Evolutionary conservation across 2,113 vertebrate genomes (phyloP), one percentile per base, ranked within the genome.

Genomic region (Cynocephalus volans): DNA sequence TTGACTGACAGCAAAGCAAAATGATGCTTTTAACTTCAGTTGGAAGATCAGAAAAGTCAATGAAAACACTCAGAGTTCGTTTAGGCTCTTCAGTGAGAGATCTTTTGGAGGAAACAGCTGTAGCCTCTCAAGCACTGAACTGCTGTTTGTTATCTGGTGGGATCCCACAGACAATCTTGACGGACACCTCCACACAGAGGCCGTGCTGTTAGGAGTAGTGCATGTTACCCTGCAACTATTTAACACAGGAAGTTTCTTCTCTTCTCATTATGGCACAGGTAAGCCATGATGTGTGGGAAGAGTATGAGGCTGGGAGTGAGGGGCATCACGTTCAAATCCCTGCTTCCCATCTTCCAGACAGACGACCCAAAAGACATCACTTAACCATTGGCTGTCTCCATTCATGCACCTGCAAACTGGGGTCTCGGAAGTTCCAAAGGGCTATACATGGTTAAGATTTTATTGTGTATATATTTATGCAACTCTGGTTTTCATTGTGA

Each of bases 11-110:
- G 88, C 0, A 14, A 97, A 97, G 95, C 93, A 98, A 98, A 99
- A 98, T 90, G 92, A 97, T 94, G 96, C 98, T 98, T 98, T 98
- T 97, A 98, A 97, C 96, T 98, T 93, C 95, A 0, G 1, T 1
- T 98, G 56, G 95, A 73, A 98, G 97, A 98, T 89, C 93, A 96
- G 97, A 92, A 90, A 97, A 98, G 97, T 98, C 97, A 98, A 98
- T 95, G 95, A 98, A 98, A 98, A 98, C 90, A 90, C 95, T 96
- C 87, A 88, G 90, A 60, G 95, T 98, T 97, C 90, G 28, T 96
- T 97, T 72, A 96, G 91, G 88, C 88, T 88, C 83, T 90, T 36
- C 65, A 69, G 64, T 0, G 0, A 85, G 1, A 0, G 95, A 92
- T 84, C 95, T 93, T 84, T 85, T 62, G 54, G 31, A 0, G 58